These are phyloP conservation scores for Galerucella pusilla DNA, from an alignment of 2,888 invertebrate species.

Conservation along the genomic window DNA sequence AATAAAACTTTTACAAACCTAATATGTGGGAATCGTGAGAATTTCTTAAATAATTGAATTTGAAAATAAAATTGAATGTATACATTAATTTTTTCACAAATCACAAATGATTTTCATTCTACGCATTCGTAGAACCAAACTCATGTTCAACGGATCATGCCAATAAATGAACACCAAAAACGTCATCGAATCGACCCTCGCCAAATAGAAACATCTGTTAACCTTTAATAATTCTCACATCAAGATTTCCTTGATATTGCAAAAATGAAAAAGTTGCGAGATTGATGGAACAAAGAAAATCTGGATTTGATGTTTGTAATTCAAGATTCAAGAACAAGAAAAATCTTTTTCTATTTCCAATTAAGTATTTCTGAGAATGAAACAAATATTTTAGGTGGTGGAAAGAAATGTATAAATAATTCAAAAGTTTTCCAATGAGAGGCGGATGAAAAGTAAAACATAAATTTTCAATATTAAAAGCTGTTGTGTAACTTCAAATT, in stretches of 20 bases:
- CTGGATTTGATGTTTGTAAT: background rate
- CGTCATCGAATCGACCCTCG: constrained; percentile 8
- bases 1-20: too few relatives aligned
- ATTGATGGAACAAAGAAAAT: constrained; percentile 15
- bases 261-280: constrained; percentile 24
- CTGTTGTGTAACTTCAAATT: too few relatives aligned
- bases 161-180: background rate
- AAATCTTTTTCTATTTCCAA: background rate
- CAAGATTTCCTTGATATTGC: constrained; percentile 20
- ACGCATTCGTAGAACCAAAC: too few relatives aligned
- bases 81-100: background rate
- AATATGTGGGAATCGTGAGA: too few relatives aligned
- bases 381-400: background rate
- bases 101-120: too few relatives aligned
- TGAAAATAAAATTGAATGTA: background rate
- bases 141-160: too few relatives aligned
- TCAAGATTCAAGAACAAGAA: background rate
- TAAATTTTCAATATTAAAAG: too few relatives aligned
- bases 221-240: constrained; percentile 21
- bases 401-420: background rate
- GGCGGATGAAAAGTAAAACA: too few relatives aligned
- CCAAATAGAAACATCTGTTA: constrained; percentile 29
- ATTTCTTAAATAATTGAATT: too few relatives aligned
- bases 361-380: background rate
- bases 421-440: background rate